Evolutionary conservation across 2,113 vertebrate genomes (phyloP), one percentile per base, ranked within the genome.

Genomic region (Rostratula benghalensis): DNA sequence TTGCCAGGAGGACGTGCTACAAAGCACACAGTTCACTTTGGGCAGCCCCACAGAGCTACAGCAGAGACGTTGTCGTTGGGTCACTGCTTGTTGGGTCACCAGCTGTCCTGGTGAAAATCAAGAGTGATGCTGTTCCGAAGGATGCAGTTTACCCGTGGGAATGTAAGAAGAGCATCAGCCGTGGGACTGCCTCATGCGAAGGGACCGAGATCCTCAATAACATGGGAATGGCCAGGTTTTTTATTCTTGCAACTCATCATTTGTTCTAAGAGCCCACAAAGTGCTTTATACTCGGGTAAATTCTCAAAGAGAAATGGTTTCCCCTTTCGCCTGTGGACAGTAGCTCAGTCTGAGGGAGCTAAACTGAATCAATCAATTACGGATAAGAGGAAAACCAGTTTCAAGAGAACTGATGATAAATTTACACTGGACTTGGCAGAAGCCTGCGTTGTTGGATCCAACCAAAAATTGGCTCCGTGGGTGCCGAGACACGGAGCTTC

Each of bases 371-470:
- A 61, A 60, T 51, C 83, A 68, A 25, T 67, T 51, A 73, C 43
- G 85, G 59, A 46, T 50, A 65, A 81, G 60, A 63, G 43, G 43
- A 84, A 82, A 88, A 83, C 13, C 3, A 5, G 39, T 83, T 93
- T 77, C 68, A 39, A 80, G 41, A 80, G 37, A 91, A 70, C 54
- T 22, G 90, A 35, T 86, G 85, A 86, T 83, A 75, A 90, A 70
- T 83, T 90, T 68, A 81, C 35, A 9, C 27, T 12, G 5, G 46
- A 35, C 35, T 96, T 96, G 93, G 93, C 84, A 91, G 92, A 28
- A 83, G 27, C 21, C 56, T 6, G 33, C 4, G 9, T 18, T 41
- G 24, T 22, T 76, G 21, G 69, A 86, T 92, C 39, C 43, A 86
- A 75, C 35, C 24, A 33, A 87, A 87, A 83, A 51, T 35, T 87